Conservation (phyloP, 2,113 vertebrate genomes). For the Petromus typicus region DNA sequence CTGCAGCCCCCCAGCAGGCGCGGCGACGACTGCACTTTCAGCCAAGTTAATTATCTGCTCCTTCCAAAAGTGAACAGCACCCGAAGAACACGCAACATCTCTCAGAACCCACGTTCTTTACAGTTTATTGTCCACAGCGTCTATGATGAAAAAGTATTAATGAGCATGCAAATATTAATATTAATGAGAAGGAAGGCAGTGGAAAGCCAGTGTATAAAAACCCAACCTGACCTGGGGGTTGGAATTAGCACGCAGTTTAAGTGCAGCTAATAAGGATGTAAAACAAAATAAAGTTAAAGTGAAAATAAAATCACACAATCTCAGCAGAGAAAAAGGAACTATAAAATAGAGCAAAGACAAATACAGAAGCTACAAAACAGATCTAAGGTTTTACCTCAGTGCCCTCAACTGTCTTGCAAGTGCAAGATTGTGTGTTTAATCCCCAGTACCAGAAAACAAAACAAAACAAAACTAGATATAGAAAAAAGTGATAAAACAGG, state of each 20-base stretch:
- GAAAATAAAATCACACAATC: not conserved
- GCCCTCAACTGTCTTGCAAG: too few species aligned
- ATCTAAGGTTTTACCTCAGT: too few species aligned
- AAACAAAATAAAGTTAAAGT: not conserved
- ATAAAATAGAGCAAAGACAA: not conserved
- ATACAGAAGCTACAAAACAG: not conserved
- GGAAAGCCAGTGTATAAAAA: not conserved
- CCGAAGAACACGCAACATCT: not conserved
- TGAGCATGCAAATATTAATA: not conserved
- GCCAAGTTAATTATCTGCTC: not conserved
- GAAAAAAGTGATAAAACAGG: not conserved
- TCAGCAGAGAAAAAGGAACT: not conserved
- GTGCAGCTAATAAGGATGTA: not conserved
- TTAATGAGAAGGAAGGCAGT: not conserved
- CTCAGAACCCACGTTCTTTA: not conserved
- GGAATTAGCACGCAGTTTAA: not conserved
- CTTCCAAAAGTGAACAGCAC: not conserved
- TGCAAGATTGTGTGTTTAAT: too few species aligned
- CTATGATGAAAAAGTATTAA: not conserved
- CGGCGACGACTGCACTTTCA: not conserved
- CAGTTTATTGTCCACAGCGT: not conserved
- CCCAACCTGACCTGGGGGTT: not conserved
- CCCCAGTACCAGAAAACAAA: too few species aligned
- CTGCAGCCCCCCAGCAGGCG: fast-evolving
- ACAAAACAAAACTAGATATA: too few species aligned